Evolutionary conservation across 1,140 invertebrate species (phyloP).

Genomic region (Euglossa dilemma): DNA sequence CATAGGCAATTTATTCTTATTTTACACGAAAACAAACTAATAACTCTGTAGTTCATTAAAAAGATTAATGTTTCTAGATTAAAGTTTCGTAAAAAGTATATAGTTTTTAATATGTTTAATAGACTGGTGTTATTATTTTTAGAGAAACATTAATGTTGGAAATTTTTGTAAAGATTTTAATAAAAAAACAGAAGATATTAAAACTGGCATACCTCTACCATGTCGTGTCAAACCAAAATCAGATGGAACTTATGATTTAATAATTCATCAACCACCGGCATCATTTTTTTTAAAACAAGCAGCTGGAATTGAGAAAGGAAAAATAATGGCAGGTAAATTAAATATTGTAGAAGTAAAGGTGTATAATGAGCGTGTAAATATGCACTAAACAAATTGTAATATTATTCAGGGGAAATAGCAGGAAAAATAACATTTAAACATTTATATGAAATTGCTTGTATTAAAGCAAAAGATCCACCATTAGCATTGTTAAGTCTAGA

Average conservation of each 20-base stretch:
- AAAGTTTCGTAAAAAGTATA: background rate
- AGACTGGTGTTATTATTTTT: conserved; percentile 68
- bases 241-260: conserved; percentile 93
- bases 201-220: conserved; percentile 95
- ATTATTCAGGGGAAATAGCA: conserved; percentile 88
- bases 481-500: conserved; percentile 86
- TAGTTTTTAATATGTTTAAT: conserved; percentile 17
- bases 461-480: conserved; percentile 94
- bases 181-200: conserved; percentile 95
- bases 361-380: background rate
- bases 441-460: conserved; percentile 98
- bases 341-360: background rate
- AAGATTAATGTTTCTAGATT: too few species aligned
- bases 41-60: background rate
- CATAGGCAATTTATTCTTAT: background rate
- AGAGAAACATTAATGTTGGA: conserved; percentile 97
- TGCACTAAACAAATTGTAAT: background rate
- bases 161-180: conserved; percentile 99
- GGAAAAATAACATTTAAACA: conserved; percentile 98
- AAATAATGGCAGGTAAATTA: conserved; percentile 25
- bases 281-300: conserved; percentile 97
- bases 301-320: conserved; percentile 91
- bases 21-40: background rate
- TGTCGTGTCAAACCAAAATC: conserved; percentile 91
- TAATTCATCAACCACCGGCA: conserved; percentile 92